Percentiles rank a stretch among this genome's conserved stretches.
Evolutionary conservation across 2,113 vertebrate species (phyloP).

Genomic region (Capra hircus): DNA sequence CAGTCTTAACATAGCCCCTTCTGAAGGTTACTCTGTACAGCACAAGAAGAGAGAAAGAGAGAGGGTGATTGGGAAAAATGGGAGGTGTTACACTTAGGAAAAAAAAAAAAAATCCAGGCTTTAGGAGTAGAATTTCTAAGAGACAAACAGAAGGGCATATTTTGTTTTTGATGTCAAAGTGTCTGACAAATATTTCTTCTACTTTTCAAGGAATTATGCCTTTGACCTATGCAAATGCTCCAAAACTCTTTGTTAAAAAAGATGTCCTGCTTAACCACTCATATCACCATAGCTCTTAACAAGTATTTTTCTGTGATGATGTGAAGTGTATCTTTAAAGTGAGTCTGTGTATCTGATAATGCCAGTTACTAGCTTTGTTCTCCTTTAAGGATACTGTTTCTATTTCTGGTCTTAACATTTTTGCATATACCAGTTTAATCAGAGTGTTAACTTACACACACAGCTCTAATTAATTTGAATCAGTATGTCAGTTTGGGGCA

Average conservation of each 20-base stretch:
- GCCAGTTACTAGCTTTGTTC: not conserved
- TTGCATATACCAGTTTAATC: not conserved
- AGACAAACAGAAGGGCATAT: not conserved
- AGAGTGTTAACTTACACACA: not conserved
- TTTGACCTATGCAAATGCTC: not conserved
- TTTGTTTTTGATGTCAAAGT: not conserved
- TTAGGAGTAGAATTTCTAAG: not conserved
- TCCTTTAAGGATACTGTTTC: not conserved
- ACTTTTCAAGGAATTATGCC: not conserved
- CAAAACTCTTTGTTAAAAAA: not conserved
- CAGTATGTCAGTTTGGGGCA: not conserved
- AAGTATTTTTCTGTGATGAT: not conserved
- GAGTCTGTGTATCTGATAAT: not conserved
- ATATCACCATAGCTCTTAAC: not conserved
- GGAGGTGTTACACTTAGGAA: not conserved
- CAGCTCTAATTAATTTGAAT: not conserved
- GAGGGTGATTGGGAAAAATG: not conserved
- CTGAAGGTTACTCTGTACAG: not conserved
- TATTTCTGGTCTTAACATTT: not conserved
- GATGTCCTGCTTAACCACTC: not conserved
- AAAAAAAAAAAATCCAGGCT: not conserved
- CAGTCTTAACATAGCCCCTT: not conserved
- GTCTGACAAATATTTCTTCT: not conserved
- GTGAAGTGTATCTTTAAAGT: not conserved
- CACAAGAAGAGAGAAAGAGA: not conserved